Conservation (phyloP, 2,797 vertebrate genomes). For the Steatocranus sp. region DNA sequence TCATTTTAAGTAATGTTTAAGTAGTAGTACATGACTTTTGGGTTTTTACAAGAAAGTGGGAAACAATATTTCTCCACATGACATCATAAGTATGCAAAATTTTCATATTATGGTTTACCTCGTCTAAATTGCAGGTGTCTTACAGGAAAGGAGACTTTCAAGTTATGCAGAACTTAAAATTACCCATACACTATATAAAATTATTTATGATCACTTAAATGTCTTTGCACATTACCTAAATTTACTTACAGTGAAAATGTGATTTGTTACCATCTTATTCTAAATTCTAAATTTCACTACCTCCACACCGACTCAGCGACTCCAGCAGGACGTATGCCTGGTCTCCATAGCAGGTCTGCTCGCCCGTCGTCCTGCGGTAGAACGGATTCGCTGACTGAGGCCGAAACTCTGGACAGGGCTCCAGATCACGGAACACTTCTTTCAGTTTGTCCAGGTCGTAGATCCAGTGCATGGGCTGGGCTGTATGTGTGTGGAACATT, state of each 20-base stretch:
- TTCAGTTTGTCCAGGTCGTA: conserved; percentile 62
- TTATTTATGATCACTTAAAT: background rate
- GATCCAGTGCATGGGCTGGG: conserved; percentile 76
- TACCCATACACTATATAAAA: background rate
- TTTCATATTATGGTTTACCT: background rate
- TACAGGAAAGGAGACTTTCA: background rate
- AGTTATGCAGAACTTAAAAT: background rate
- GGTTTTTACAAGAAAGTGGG: background rate
- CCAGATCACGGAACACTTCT: conserved; percentile 57
- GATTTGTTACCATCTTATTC: background rate
- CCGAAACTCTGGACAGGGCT: conserved; percentile 67
- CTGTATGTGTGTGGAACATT: conserved; percentile 29
- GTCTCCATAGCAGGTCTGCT: conserved; percentile 75
- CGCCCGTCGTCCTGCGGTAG: conserved; percentile 61
- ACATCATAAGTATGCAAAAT: background rate
- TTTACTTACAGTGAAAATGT: background rate
- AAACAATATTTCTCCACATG: background rate
- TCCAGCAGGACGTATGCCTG: conserved; percentile 70
- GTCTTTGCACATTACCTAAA: background rate
- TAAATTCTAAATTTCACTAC: conserved; percentile 23
- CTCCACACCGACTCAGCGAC: conserved; percentile 67
- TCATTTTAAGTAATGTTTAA: background rate
- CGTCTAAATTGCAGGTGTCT: background rate
- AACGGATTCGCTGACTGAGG: conserved; percentile 71
- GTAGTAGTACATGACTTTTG: background rate